Evolutionary conservation across 2,797 vertebrate genomes (phyloP).

Genomic region (Microctenopoma lineatum): DNA sequence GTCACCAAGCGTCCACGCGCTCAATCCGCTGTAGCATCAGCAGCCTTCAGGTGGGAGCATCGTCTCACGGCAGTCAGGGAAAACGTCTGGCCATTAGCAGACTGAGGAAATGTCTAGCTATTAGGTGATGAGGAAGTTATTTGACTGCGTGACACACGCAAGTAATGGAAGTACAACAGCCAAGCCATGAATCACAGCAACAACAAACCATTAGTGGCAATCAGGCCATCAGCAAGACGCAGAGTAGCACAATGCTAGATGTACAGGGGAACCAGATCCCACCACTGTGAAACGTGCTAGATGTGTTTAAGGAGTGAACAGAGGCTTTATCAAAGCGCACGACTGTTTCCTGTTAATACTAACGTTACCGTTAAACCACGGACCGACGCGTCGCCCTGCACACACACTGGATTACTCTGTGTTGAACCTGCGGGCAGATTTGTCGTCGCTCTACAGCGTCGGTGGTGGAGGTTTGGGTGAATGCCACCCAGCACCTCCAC

Average conservation of each 20-base stretch:
- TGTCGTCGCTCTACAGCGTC: constrained; percentile 2
- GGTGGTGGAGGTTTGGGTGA: constrained; percentile 43
- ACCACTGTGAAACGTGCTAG: too few relatives aligned
- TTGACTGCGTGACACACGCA: constrained; percentile 36
- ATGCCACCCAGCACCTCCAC: constrained; percentile 24
- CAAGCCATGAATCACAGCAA: constrained; percentile 46
- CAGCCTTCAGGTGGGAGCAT: background rate
- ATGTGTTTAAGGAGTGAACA: too few relatives aligned
- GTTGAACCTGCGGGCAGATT: constrained; percentile 1
- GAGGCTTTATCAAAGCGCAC: too few relatives aligned
- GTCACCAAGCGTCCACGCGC: too few relatives aligned
- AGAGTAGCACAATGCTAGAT: constrained; percentile 15
- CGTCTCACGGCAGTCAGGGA: constrained; percentile 5
- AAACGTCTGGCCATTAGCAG: constrained; percentile 13
- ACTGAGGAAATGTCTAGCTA: constrained; percentile 12
- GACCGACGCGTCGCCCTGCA: background rate
- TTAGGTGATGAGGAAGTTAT: constrained; percentile 32
- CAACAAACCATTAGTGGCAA: constrained; percentile 43
- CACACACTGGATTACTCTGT: constrained; percentile 23
- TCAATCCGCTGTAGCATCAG: too few relatives aligned
- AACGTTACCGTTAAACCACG: background rate
- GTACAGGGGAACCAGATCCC: background rate
- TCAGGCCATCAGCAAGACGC: constrained; percentile 16
- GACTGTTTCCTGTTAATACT: background rate
- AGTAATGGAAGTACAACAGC: constrained; percentile 21